Evolutionary conservation across 2,797 vertebrate species (phyloP).

Genomic region (Squalus acanthias): DNA sequence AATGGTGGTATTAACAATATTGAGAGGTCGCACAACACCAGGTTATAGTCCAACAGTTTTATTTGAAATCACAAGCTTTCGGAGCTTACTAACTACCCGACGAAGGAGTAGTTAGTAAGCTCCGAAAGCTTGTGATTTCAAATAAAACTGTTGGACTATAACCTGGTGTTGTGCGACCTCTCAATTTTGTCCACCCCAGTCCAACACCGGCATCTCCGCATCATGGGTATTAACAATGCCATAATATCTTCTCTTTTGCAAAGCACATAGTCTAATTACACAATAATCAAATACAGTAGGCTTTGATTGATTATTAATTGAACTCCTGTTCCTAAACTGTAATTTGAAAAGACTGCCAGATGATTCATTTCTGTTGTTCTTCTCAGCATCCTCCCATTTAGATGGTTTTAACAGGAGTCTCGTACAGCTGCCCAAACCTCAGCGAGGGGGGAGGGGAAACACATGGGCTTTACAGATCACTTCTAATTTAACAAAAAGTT

Average conservation of each 20-base stretch:
- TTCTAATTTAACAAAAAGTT: neutral
- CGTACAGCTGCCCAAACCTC: neutral
- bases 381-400: neutral
- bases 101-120: too few species aligned
- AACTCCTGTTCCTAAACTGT: neutral
- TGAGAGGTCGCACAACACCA: too few species aligned
- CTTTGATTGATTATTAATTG: constrained; percentile 25
- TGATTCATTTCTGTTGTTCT: neutral
- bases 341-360: neutral
- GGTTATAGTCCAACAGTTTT: too few species aligned
- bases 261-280: neutral
- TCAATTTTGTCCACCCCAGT: too few species aligned
- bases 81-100: too few species aligned
- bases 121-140: too few species aligned
- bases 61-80: too few species aligned
- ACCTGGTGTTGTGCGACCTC: too few species aligned
- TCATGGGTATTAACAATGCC: neutral
- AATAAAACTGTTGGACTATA: too few species aligned
- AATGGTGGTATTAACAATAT: neutral
- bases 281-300: neutral
- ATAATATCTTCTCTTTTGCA: neutral
- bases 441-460: neutral
- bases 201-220: too few species aligned
- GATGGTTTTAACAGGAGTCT: neutral
- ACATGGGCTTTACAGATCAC: neutral